Conservation (phyloP, 2,797 vertebrate species). For the Tamandua tetradactyla region DNA sequence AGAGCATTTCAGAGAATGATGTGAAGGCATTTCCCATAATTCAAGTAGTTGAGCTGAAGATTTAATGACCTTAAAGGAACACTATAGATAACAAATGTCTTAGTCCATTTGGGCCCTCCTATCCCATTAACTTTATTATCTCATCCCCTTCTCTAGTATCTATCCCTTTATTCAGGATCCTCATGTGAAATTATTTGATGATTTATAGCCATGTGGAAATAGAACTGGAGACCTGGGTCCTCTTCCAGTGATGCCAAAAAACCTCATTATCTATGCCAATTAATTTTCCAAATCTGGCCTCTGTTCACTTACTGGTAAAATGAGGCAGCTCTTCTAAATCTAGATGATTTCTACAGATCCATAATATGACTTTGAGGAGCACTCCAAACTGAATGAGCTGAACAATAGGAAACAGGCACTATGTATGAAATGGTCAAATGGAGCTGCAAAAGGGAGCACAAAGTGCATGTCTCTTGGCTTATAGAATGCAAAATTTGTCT, state of each 20-base stretch:
- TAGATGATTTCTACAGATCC: constrained; percentile 46
- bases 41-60: background rate
- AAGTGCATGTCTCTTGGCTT: background rate
- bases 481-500: background rate
- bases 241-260: constrained; percentile 34
- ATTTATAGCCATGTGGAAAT: constrained; percentile 7
- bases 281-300: constrained; percentile 45
- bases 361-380: background rate
- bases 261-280: constrained; percentile 26
- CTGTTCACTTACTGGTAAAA: constrained; percentile 45
- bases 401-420: constrained; percentile 15
- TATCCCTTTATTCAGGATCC: constrained; percentile 29
- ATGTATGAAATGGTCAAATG: background rate
- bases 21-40: background rate
- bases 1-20: background rate
- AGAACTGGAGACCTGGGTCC: constrained; percentile 3
- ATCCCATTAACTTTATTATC: background rate
- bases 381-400: background rate
- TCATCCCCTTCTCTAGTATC: constrained; percentile 31
- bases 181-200: constrained; percentile 17
- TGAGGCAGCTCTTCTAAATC: constrained; percentile 19
- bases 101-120: background rate
- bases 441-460: background rate
- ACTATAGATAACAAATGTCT: background rate
- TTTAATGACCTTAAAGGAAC: constrained; percentile 28